Percentiles rank a stretch among this genome's conserved stretches.
These are phyloP conservation scores for Agrochola lota DNA, from an alignment of 2,888 invertebrate species.

Conservation along the genomic window DNA sequence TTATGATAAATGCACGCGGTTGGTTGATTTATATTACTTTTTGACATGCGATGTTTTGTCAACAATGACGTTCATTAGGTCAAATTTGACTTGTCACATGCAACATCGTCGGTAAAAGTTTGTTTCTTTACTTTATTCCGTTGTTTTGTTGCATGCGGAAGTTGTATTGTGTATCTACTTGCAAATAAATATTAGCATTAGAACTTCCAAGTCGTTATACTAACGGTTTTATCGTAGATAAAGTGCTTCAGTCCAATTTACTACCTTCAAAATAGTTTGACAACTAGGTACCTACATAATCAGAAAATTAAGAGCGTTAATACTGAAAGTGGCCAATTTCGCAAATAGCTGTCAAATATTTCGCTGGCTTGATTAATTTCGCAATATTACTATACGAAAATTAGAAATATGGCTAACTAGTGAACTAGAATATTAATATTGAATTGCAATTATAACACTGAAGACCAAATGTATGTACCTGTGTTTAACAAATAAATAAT, in stretches of 20 bases:
- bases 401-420: too few relatives aligned
- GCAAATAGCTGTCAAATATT: too few relatives aligned
- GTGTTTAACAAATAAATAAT: too few relatives aligned
- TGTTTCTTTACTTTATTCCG: conserved; percentile 60
- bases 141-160: conserved; percentile 30
- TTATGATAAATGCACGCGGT: conserved; percentile 25
- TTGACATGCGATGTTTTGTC: conserved; percentile 79
- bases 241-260: background rate
- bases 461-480: too few relatives aligned
- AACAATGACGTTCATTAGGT: conserved; percentile 73
- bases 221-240: background rate
- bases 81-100: conserved; percentile 73
- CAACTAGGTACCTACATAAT: background rate
- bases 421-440: too few relatives aligned
- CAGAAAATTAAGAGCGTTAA: background rate
- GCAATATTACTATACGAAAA: too few relatives aligned
- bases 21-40: conserved; percentile 70
- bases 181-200: too few relatives aligned
- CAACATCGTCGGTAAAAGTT: conserved; percentile 52
- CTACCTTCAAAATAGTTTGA: background rate
- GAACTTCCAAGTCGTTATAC: too few relatives aligned
- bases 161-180: background rate
- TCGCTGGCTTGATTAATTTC: too few relatives aligned
- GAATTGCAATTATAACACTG: too few relatives aligned
- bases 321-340: too few relatives aligned